These are phyloP conservation scores for Eudemis profundana DNA, from an alignment of 2,888 invertebrate genomes.

Conservation along the genomic window DNA sequence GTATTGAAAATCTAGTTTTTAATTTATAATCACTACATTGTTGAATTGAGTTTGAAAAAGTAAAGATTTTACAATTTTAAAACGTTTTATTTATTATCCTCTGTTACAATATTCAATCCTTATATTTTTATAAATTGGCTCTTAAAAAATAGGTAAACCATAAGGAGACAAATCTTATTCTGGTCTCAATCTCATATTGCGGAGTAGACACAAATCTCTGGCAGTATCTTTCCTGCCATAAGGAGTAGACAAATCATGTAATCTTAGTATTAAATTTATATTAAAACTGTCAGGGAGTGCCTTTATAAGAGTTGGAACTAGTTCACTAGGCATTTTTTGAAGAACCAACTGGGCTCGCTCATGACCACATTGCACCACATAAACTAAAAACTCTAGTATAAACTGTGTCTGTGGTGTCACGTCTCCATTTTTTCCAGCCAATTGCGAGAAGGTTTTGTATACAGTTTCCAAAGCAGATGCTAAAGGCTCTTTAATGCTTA, in stretches of 20 bases:
- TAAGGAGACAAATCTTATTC: constrained; percentile 58
- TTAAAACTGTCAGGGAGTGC: constrained; percentile 91
- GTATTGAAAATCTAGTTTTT: constrained; percentile 49
- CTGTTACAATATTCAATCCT: constrained; percentile 36
- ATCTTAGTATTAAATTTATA: constrained; percentile 89
- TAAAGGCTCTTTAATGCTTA: constrained; percentile 86
- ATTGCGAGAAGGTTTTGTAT: constrained; percentile 89
- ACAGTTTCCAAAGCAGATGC: constrained; percentile 88
- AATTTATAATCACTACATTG: constrained; percentile 67
- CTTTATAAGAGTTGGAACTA: constrained; percentile 92
- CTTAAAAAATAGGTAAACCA: neutral
- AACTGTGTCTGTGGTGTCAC: constrained; percentile 94
- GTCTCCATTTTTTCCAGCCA: constrained; percentile 90
- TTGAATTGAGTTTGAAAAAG: constrained; percentile 66
- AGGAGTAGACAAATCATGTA: constrained; percentile 91
- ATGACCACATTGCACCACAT: constrained; percentile 91
- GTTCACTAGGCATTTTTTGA: constrained; percentile 90
- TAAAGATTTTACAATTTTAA: constrained; percentile 56
- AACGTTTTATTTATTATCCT: constrained; percentile 43
- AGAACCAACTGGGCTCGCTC: constrained; percentile 89
- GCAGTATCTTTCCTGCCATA: constrained; percentile 94
- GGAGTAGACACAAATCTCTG: constrained; percentile 93
- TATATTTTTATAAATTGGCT: neutral
- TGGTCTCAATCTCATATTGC: constrained; percentile 90
- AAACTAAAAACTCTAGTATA: constrained; percentile 90